Conservation (phyloP, 2,113 vertebrate species). For the Dipodomys spectabilis region DNA sequence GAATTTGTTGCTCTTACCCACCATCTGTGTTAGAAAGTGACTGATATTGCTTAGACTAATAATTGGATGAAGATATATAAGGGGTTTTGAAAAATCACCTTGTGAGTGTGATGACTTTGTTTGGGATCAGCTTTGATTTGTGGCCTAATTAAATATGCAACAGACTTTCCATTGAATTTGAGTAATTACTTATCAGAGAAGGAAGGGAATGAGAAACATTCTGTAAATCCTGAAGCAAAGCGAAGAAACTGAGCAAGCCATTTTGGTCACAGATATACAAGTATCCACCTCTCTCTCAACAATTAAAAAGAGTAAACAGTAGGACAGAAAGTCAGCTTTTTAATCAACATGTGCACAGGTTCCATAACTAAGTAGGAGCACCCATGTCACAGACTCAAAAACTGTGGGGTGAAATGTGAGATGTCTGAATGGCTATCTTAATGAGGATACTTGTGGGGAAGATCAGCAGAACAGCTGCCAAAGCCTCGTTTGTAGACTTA, state of each 20-base stretch:
- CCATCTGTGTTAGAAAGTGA: constrained; percentile 59
- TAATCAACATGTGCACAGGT: fast-evolving
- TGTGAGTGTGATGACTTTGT: constrained; percentile 30
- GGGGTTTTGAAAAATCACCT: constrained; percentile 52
- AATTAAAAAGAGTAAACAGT: neutral
- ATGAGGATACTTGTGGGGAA: neutral
- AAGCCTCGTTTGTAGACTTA: neutral
- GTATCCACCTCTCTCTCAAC: neutral
- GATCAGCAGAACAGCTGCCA: neutral
- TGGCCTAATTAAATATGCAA: constrained; percentile 49
- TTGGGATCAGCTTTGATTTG: constrained; percentile 53
- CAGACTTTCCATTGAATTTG: neutral
- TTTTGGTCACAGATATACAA: neutral
- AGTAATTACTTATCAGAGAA: constrained; percentile 36
- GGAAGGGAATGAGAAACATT: neutral
- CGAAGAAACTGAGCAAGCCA: neutral
- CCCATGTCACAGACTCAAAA: neutral
- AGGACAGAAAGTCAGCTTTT: neutral
- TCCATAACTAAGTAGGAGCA: neutral
- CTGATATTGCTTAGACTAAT: constrained; percentile 62
- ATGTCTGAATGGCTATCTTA: neutral
- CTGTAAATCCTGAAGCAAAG: neutral
- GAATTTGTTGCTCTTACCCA: constrained; percentile 35
- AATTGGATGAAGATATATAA: constrained; percentile 68
- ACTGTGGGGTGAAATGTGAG: neutral